Base-by-base conservation (phyloP, 2,888 invertebrate genomes). In the Anoplius nigerrimus region DNA sequence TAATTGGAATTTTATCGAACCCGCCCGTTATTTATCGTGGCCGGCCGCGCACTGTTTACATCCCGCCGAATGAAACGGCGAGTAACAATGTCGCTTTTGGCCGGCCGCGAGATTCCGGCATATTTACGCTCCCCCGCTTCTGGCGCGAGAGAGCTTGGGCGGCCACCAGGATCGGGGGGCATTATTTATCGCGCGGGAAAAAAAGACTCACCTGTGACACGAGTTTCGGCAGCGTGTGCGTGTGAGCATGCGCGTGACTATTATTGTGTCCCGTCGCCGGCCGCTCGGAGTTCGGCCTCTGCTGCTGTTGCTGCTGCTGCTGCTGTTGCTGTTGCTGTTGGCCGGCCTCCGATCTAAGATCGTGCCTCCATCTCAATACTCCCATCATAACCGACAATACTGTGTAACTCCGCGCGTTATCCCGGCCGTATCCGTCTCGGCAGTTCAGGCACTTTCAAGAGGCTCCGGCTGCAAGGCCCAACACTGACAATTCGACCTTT, bases 351-450 rank as follows among this genome's bases (percentile, higher is more conserved):
- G 88, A 89, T 85, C 88, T 86, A 53, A 88, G 87, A 85, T 89
- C 88, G 82, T 88, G 87, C 84, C 88, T 88, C 88, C 88, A 89
- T 76, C 88, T 83, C 84, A 88, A 72, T 82, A 88, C 88, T 70
- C 88, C 88, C 88, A 88, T 88, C 88, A 88, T 88, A 84, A 86
- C 85, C 80, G 72, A n/a, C 55, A 34, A 42, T 34, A 16, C 16
- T 27, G 18, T 18, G 13, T 46, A 60, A 24, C 11, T 16, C 34
- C 6, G 11, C 11, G n/a, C 48, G 48, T 1, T 48, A 15, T n/a
- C 13, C 48, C n/a, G n/a, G n/a, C 48, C n/a, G 5, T n/a, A 16
- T 16, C n/a, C 48, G 16, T 48, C 15, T 46, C 59, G 51, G 18
- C 27, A 58, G 67, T 20, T 27, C 54, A n/a, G n/a, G 46, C 43